Conservation (phyloP, 23 tunicate genomes). For the Trididemnum clinides region DNA sequence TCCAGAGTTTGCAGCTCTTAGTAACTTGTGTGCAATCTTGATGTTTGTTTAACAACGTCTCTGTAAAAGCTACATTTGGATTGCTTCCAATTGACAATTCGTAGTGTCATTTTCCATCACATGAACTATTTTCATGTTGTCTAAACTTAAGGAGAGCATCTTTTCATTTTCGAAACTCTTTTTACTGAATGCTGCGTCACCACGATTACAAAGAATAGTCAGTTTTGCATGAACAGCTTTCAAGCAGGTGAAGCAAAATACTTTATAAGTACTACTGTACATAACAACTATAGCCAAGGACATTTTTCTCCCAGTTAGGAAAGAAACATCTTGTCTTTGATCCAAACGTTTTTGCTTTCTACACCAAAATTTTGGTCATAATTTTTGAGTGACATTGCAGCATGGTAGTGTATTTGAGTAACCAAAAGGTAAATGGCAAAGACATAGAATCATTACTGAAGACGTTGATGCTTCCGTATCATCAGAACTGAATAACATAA, state of each 20-base stretch:
- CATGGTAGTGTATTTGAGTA: not conserved
- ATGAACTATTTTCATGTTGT: not conserved
- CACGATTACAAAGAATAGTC: not conserved
- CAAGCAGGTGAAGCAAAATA: conserved; percentile 17
- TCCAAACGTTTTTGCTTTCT: conserved; percentile 13
- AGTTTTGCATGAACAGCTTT: not conserved
- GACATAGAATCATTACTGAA: not conserved
- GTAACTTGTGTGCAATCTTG: not conserved
- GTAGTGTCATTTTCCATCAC: conserved; percentile 16
- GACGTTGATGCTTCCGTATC: not conserved
- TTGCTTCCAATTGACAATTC: not conserved
- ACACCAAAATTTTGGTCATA: not conserved
- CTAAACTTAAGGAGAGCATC: not conserved
- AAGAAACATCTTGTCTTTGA: not conserved
- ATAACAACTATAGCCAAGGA: conserved; percentile 9
- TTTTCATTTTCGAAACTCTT: conserved; percentile 16
- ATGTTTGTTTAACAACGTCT: not conserved
- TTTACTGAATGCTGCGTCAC: not conserved
- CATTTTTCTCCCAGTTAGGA: not conserved
- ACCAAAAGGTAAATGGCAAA: not conserved
- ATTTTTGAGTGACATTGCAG: conserved; percentile 20
- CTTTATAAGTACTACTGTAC: not conserved
- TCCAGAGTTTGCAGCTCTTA: not conserved
- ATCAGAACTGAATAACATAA: not conserved
- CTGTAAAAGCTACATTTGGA: not conserved